Evolutionary conservation across 2,888 invertebrate genomes (phyloP), one percentile per base, ranked within the genome.

Genomic region (Antitype chi): DNA sequence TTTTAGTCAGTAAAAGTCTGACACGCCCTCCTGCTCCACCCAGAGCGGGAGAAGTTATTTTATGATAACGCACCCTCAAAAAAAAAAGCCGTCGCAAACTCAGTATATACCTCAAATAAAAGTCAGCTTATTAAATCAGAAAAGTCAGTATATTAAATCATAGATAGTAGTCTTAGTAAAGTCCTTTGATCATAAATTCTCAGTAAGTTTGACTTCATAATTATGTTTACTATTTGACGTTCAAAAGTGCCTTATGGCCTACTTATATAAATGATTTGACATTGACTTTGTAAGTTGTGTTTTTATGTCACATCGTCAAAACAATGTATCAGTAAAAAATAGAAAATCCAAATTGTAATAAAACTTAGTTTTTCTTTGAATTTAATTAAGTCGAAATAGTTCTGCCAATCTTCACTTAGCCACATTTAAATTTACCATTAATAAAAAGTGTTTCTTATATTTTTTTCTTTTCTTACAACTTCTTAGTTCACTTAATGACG

Each of bases 151-250:
- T 66, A 67, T 67, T 55, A 55, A 55, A 43, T 28, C 52, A 43
- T 25, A 72, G 25, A 38, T 38, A 38, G 38, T 32, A 32, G 32
- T 38, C 5, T 5, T 5, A 38, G 38, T 38, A 38, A 38, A 38
- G 38, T 38, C 2, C 49, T 49, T 74, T 59, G 74, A 69, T 69
- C 49, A 38, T 49, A 25, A 28, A 57, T 59, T 52, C 43, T 55
- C 43, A 47, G 20, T 57, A 47, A 23, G 17, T n/a, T 28, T 47
- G 13, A 67, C 47, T 28, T 57, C 20, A n/a, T 47, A n/a, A n/a
- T n/a, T n/a, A 23, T n/a, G n/a, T 32, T n/a, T 49, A n/a, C n/a
- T 68, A 25, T 47, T 55, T 17, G 5, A 52, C 13, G 23, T 32
- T 32, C 20, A 32, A 62, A 11, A 62, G 32, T 62, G 32, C 25